phyloP scores from a whole-genome alignment of 2,888 invertebrate species.

The Amorpha juglandis region DNA sequence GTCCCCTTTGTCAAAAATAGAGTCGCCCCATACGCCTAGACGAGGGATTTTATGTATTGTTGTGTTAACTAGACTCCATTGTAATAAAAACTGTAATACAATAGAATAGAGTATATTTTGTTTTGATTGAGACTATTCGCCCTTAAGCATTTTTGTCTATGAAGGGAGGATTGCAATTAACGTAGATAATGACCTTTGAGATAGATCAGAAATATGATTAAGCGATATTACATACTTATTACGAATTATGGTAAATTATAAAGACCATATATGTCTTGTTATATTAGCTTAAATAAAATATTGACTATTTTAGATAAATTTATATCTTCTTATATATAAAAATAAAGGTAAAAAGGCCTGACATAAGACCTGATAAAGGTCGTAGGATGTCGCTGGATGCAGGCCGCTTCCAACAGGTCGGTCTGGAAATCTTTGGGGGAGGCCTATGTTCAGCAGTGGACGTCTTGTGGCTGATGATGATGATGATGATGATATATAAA shows the following conservation, averaged over 20 bases:
- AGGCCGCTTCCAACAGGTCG: too few species aligned
- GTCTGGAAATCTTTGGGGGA: too few species aligned
- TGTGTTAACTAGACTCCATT: constrained; percentile 33
- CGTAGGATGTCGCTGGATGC: too few species aligned
- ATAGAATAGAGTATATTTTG: constrained; percentile 7
- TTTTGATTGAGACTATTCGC: not conserved
- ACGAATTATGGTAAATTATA: not conserved
- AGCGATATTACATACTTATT: not conserved
- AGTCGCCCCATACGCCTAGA: constrained; percentile 61
- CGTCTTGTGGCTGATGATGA: too few species aligned
- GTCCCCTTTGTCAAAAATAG: constrained; percentile 43
- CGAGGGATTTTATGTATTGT: constrained; percentile 47
- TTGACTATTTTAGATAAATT: too few species aligned
- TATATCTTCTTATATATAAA: too few species aligned
- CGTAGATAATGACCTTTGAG: constrained; percentile 2
- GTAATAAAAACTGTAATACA: not conserved
- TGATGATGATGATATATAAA: too few species aligned
- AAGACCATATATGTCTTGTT: not conserved
- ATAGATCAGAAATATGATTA: not conserved
- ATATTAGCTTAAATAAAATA: too few species aligned
- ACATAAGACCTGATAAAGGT: too few species aligned
- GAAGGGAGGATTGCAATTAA: constrained; percentile 3
- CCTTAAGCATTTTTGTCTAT: constrained; percentile 6
- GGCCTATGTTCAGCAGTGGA: too few species aligned
- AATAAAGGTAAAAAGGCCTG: too few species aligned